Base-by-base conservation (phyloP, 2,797 vertebrate genomes). In the Falco naumanni region DNA sequence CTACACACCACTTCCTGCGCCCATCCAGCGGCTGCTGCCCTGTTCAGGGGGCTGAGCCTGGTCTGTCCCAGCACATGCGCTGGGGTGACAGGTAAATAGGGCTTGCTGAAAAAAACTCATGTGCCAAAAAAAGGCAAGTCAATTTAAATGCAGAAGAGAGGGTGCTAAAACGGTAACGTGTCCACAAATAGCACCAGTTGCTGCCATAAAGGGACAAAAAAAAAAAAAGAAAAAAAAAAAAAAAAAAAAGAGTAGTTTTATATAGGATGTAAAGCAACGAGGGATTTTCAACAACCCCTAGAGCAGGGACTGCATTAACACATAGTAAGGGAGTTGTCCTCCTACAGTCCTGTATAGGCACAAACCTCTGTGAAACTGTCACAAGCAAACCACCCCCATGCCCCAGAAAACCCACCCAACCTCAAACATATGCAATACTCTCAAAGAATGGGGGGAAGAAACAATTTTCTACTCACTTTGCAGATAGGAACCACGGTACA, bases 1-100 rank as follows among this genome's bases (percentile, higher is more conserved):
- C 37, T 13, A 4, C 2, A 9, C 33, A 21, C 13, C 28, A 2
- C 48, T 13, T 53, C 12, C 24, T 0, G 7, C 19, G 39, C 14
- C 54, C 64, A 71, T 48, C 64, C 72, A 29, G 72, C 13, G 24
- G 47, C 84, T 61, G 48, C 37, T 87, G 8, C 53, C 33, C 31
- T 21, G 0, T 24, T 15, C 18, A 20, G 45, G 50, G 60, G 63
- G 21, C 16, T 81, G 71, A 53, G 79, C 22, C 9, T 6, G 43
- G 61, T 33, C n/a, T 59, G 14, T 56, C 65, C 39, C 69, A 29
- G 41, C 9, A 0, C 21, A 5, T 2, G 16, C 31, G 53, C 63
- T 56, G 26, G 13, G 28, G 24, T 45, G 47, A 37, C 75, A 93
- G 26, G 34, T 31, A 76, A 76, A 71, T 3, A 26, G 11, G 6